These are phyloP conservation scores for Anoplius nigerrimus DNA, from an alignment of 2,888 invertebrate genomes.

Conservation along the genomic window DNA sequence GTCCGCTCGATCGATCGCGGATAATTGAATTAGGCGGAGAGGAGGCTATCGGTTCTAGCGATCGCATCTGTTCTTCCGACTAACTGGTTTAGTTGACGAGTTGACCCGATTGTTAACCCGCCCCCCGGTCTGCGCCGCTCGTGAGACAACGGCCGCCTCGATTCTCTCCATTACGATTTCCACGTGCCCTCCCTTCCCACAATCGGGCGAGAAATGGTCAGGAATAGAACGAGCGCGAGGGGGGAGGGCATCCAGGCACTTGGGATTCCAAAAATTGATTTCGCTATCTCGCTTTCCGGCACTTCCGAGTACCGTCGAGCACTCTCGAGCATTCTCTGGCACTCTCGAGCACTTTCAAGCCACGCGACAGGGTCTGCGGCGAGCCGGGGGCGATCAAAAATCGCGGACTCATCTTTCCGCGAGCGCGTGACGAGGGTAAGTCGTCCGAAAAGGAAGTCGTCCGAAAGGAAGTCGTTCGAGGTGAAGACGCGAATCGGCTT, in stretches of 20 bases:
- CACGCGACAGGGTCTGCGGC: slow-evolving; percentile 26
- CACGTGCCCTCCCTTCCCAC: background rate
- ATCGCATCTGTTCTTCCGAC: slow-evolving; percentile 60
- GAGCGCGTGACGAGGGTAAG: background rate
- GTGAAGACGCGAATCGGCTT: too few relatives aligned
- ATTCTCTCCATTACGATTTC: slow-evolving; percentile 5
- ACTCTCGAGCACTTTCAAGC: too few relatives aligned
- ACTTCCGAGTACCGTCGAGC: too few relatives aligned
- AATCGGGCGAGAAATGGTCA: too few relatives aligned
- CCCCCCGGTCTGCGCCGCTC: slow-evolving; percentile 37
- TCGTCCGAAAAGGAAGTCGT: too few relatives aligned
- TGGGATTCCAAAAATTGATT: too few relatives aligned
- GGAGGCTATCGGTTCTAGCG: slow-evolving; percentile 53
- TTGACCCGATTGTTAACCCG: slow-evolving; percentile 71
- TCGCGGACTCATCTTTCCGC: slow-evolving; percentile 29
- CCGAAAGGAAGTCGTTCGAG: too few relatives aligned
- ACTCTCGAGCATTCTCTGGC: too few relatives aligned
- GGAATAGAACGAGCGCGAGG: too few relatives aligned
- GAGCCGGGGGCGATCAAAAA: slow-evolving; percentile 25
- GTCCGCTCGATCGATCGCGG: slow-evolving; percentile 52
- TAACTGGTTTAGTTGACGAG: slow-evolving; percentile 68
- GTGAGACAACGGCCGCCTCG: slow-evolving; percentile 5
- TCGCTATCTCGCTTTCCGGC: too few relatives aligned
- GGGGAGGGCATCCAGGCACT: too few relatives aligned
- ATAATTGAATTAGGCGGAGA: slow-evolving; percentile 60